Evolutionary conservation across 2,113 vertebrate genomes (phyloP), one percentile per base, ranked within the genome.

Genomic region (Cyprinodon tularosa): DNA sequence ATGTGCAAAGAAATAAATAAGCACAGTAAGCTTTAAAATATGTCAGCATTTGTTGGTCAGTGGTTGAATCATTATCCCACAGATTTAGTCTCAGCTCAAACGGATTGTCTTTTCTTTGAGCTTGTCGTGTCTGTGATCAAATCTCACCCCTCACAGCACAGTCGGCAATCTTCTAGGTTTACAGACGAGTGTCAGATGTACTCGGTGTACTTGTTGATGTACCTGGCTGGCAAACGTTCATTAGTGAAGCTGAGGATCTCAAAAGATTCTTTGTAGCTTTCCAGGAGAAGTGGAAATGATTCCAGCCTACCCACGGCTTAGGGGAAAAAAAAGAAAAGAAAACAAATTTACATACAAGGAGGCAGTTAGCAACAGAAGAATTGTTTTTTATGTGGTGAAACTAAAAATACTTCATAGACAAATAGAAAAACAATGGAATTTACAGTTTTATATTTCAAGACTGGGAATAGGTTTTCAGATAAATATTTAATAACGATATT

Each of bases 121-220:
- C 77, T 88, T 82, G 76, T 75, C 66, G 44, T 59, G 74, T 66
- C 66, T 77, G 79, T 81, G 83, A 84, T 86, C 84, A 85, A 86
- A 75, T 86, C 81, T 77, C 66, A 65, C 42, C 68, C 77, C 48
- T 73, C 78, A 75, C 77, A 75, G 69, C 50, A 39, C 38, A 1
- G 76, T 74, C 74, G 61, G 60, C 57, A n/a, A 38, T 67, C 80
- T 66, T 90, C 88, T 94, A 86, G 81, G 76, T 62, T 93, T 92
- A 83, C 93, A 88, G 70, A 37, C 74, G 45, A 74, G 91, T 91
- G 86, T 92, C 89, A 50, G 83, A 85, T 93, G 81, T 75, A 80
- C 74, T 39, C 71, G 53, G 15, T 74, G 68, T 59, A 78, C 77
- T 77, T 89, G 85, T 92, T 90, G 90, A 91, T 85, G 50, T 10